A percentile compares a stretch with the other conserved stretches of the same genome.
Evolutionary conservation across 2,888 invertebrate species (phyloP).

Genomic region (Holacanthella duospinosa): DNA sequence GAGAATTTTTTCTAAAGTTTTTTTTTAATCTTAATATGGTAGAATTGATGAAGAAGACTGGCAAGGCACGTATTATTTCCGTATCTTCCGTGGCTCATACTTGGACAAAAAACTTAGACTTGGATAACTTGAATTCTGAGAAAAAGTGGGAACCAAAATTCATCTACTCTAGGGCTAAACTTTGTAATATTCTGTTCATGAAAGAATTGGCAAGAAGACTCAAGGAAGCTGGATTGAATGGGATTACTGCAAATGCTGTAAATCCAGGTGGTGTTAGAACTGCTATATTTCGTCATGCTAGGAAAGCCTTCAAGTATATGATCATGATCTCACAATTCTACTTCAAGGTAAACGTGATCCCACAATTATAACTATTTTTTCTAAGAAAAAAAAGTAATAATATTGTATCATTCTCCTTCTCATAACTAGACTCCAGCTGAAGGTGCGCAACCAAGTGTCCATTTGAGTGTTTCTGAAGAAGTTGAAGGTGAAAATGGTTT

Average conservation of each 20-base stretch:
- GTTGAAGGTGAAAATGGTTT: constrained; percentile 37
- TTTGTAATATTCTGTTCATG: constrained; percentile 71
- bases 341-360: constrained; percentile 30
- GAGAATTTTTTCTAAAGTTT: too few relatives aligned
- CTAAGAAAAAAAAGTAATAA: too few relatives aligned
- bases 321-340: constrained; percentile 37
- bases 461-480: constrained; percentile 38
- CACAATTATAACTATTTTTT: background rate
- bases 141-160: constrained; percentile 53
- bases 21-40: constrained; percentile 20
- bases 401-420: too few relatives aligned
- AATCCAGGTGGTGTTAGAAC: constrained; percentile 38
- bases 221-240: constrained; percentile 50
- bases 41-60: constrained; percentile 39
- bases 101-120: constrained; percentile 54
- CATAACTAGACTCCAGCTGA: constrained; percentile 37
- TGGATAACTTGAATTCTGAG: constrained; percentile 66
- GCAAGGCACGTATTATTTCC: constrained; percentile 54
- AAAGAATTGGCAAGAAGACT: constrained; percentile 63
- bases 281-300: constrained; percentile 36
- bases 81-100: constrained; percentile 73
- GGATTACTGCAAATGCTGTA: constrained; percentile 31
- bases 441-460: constrained; percentile 38
- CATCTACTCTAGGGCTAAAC: constrained; percentile 72
- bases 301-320: constrained; percentile 36